A percentile compares a stretch with the other conserved stretches of the same genome.
These are phyloP conservation scores for Scaptomyza reducta DNA, from an alignment of 2,888 invertebrate species.

Conservation along the genomic window DNA sequence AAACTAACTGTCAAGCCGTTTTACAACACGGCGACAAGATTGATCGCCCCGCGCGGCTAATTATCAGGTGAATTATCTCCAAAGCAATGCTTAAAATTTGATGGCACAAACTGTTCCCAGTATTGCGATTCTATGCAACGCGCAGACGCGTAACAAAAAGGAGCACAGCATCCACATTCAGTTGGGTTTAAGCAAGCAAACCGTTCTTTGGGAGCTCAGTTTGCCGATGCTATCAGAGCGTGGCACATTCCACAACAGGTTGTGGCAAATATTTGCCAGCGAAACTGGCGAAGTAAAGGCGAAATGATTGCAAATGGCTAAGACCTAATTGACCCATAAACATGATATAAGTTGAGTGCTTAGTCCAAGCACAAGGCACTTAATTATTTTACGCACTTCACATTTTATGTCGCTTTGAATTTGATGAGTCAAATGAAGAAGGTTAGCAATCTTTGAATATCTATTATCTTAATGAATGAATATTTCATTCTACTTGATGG, in stretches of 20 bases:
- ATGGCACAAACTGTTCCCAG: slow-evolving; percentile 20
- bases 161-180: slow-evolving; percentile 69
- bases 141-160: slow-evolving; percentile 48
- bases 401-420: background rate
- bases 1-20: background rate
- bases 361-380: slow-evolving; percentile 5
- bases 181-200: background rate
- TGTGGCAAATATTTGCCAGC: slow-evolving; percentile 9
- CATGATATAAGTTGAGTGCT: slow-evolving; percentile 12
- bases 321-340: slow-evolving; percentile 45
- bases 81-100: slow-evolving; percentile 24
- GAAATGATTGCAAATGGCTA: slow-evolving; percentile 9
- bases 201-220: slow-evolving; percentile 29
- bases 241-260: slow-evolving; percentile 36
- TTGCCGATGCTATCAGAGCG: slow-evolving; percentile 9
- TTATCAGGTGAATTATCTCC: slow-evolving; percentile 47
- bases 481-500: too few species aligned
- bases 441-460: too few species aligned
- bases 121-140: background rate
- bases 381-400: background rate
- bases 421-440: background rate
- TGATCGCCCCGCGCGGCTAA: slow-evolving; percentile 46
- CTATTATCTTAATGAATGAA: too few species aligned
- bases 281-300: slow-evolving; percentile 2
- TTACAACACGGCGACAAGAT: slow-evolving; percentile 28